Evolutionary conservation across 2,797 vertebrate genomes (phyloP), one percentile per base, ranked within the genome.

Genomic region (Pitangus sulphuratus): DNA sequence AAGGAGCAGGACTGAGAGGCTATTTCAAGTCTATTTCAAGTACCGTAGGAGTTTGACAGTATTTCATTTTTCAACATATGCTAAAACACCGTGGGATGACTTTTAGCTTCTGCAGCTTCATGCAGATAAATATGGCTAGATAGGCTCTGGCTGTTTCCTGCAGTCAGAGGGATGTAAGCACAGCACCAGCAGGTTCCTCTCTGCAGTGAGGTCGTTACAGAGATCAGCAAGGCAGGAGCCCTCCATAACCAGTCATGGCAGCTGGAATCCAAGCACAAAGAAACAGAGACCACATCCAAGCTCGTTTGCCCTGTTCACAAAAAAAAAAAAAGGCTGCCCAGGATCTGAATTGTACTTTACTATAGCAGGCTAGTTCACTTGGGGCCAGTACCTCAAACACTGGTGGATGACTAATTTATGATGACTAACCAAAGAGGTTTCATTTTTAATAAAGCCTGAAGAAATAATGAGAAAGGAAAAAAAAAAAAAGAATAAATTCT

Each of bases 11-110:
- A 88, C 87, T 75, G 74, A 28, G 78, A 93, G 93, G 85, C 90
- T 95, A 94, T 96, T 96, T 92, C 87, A 91, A 95, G 90, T 65
- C 89, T 90, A 69, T 95, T 96, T 94, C 91, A 90, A 96, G 94
- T 81, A 54, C 88, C 88, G 93, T 91, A 90, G 94, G 95, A 97
- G 90, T 97, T 76, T 95, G 90, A 96, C 87, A 95, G 93, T 89
- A 86, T 84, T 84, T 82, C 77, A 91, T 95, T 95, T 96, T 96
- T 75, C 81, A 96, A 50, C 95, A 94, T 95, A 93, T 86, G 90
- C 75, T 91, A 85, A 96, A 95, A 93, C 89, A 90, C 69, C 2
- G 70, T 93, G 89, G 89, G 94, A 93, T 92, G 78, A 88, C 79
- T 97, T 91, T 90, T 47, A 90, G 82, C 50, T 94, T 92, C 57